These are phyloP conservation scores for Nebria brevicollis DNA, from an alignment of 2,888 invertebrate genomes.

Conservation along the genomic window DNA sequence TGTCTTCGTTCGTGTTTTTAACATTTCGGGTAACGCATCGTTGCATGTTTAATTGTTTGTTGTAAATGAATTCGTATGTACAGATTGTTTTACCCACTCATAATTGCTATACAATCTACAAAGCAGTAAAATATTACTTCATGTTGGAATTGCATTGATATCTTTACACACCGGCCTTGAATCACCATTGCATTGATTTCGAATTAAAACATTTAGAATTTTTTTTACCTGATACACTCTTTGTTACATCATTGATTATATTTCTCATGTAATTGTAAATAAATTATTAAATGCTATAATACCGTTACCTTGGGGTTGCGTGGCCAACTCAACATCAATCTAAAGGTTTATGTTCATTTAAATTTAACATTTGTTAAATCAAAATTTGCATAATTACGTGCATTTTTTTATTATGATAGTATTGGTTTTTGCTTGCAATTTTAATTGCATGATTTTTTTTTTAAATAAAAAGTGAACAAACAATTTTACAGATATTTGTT, in stretches of 20 bases:
- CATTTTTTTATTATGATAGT: background rate
- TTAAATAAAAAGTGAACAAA: background rate
- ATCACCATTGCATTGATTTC: slow-evolving; percentile 43
- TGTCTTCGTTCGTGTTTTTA: background rate
- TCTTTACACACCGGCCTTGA: slow-evolving; percentile 33
- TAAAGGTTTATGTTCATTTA: background rate
- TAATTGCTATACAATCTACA: background rate
- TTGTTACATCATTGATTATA: slow-evolving; percentile 42
- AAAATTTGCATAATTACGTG: background rate
- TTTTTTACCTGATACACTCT: slow-evolving; percentile 27
- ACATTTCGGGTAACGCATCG: background rate
- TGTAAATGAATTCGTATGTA: background rate
- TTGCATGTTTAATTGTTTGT: background rate
- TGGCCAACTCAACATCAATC: background rate
- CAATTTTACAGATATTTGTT: background rate
- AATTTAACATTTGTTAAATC: background rate
- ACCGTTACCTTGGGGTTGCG: slow-evolving; percentile 42
- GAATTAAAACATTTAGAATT: slow-evolving; percentile 47
- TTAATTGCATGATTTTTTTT: background rate
- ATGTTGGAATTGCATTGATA: background rate
- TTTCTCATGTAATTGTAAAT: slow-evolving; percentile 35
- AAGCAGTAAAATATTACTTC: background rate
- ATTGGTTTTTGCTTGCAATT: background rate
- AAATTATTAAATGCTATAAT: slow-evolving; percentile 13
- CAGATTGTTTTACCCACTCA: background rate